Conservation (phyloP, 1,140 invertebrate species). For the Sipha flava region DNA sequence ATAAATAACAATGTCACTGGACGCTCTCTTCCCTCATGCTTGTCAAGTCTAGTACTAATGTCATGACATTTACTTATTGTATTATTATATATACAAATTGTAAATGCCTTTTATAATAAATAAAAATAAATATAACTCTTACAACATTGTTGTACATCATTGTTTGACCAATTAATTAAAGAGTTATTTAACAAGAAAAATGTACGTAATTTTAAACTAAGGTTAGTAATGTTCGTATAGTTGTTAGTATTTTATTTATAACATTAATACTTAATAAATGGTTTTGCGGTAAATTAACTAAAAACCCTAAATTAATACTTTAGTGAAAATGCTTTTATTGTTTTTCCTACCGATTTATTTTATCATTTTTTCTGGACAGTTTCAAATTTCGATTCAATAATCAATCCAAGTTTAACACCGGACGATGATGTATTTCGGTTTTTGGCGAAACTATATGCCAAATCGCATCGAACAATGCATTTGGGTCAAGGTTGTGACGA, state of each 20-base stretch:
- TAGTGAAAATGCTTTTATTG: neutral
- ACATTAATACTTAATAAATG: too few species aligned
- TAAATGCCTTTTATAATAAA: too few species aligned
- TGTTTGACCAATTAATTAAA: neutral
- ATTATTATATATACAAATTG: too few species aligned
- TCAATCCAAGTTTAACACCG: slow-evolving; percentile 57
- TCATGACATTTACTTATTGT: too few species aligned
- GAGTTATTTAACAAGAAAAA: neutral
- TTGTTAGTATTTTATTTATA: too few species aligned
- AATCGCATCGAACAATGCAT: slow-evolving; percentile 63
- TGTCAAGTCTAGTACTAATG: too few species aligned
- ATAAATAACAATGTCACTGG: too few species aligned
- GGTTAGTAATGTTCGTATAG: too few species aligned
- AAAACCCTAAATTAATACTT: neutral
- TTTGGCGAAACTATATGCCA: slow-evolving; percentile 71
- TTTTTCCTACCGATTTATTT: neutral
- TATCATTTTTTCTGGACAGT: neutral
- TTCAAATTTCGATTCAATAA: neutral
- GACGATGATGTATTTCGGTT: slow-evolving; percentile 80
- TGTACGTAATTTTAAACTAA: neutral
- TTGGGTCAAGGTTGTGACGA: slow-evolving; percentile 56
- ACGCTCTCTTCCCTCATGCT: too few species aligned
- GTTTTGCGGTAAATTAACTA: too few species aligned
- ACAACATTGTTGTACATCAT: neutral
- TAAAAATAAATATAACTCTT: too few species aligned